Base-by-base conservation (phyloP, 2,797 vertebrate species). In the Sciurus carolinensis region DNA sequence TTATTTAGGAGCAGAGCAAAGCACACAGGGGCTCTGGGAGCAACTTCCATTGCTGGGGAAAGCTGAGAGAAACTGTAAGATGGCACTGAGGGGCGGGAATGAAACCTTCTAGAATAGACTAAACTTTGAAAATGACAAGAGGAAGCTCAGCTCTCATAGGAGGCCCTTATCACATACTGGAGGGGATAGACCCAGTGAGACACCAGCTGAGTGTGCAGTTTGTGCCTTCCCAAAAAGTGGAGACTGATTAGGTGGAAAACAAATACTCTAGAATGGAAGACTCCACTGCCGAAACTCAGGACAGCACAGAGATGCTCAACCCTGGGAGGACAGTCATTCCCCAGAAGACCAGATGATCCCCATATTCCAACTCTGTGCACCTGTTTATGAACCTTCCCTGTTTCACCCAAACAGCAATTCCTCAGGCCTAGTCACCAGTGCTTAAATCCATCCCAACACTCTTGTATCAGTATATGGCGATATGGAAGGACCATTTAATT, bases 201-300 rank as follows among this genome's bases (percentile, higher is more conserved):
- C 5, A 30, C 47, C 26, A 89, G 91, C 28, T 75, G 69, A 90
- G 64, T 0, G 4, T 36, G 15, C 33, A 76, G 28, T 81, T 30
- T 36, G 26, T 75, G 77, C 50, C 54, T 93, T 59, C 11, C 66
- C 3, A 7, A 39, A 75, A 80, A 67, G 36, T 24, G 26, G 66
- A 59, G 59, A 44, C n/a, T 84, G n/a, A 80, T 59, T 75, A 75
- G 18, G 26, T 75, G 5, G 50, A 87, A 81, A 87, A 81, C 57
- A 67, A 30, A 10, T n/a, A 64, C 22, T 36, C n/a, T 18, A 98
- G 96, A 98, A 98, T 97, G 96, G 98, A 98, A 96, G 97, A 81
- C 75, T 98, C 92, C 94, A 97, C 95, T 95, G 98, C 98, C 92
- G 98, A 97, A 93, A 98, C 98, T 97, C 98, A 98, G 95, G 94